Conservation (phyloP, 2,888 invertebrate genomes). For the Drosophila subquinaria region DNA sequence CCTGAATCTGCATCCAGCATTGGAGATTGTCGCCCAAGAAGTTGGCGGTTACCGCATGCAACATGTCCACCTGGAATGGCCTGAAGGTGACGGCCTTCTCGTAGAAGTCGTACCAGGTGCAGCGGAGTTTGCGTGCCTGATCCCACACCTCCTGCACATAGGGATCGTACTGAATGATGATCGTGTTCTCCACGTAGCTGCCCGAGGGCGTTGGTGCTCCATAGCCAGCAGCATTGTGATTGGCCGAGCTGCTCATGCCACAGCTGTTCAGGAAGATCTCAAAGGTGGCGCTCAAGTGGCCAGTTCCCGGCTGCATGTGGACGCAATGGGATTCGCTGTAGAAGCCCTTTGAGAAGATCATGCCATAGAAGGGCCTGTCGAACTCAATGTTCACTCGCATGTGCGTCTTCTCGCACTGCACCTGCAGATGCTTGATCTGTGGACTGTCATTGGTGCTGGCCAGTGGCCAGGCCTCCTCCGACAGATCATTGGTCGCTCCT, state of each 20-base stretch:
- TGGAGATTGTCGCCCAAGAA: conserved; percentile 97
- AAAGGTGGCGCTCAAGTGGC: conserved; percentile 95
- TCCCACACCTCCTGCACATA: conserved; percentile 98
- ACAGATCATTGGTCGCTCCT: conserved; percentile 86
- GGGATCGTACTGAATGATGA: conserved; percentile 97
- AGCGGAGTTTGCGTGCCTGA: conserved; percentile 94
- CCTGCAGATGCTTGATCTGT: conserved; percentile 96
- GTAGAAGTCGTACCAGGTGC: conserved; percentile 98
- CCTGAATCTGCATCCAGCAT: conserved; percentile 99
- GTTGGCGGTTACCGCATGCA: conserved; percentile 97
- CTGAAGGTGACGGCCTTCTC: conserved; percentile 97
- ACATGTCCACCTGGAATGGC: conserved; percentile 98
- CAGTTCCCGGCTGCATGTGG: conserved; percentile 95
- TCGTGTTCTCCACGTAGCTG: conserved; percentile 97
- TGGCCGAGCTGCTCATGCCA: conserved; percentile 97
- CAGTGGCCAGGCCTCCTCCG: conserved; percentile 95
- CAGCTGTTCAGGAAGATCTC: conserved; percentile 97
- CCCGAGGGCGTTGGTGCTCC: conserved; percentile 96
- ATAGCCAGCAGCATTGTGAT: conserved; percentile 93
- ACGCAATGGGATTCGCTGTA: conserved; percentile 96
- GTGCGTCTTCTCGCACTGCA: conserved; percentile 97
- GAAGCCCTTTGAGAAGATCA: conserved; percentile 98
- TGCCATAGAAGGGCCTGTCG: conserved; percentile 97
- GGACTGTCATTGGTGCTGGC: conserved; percentile 94
- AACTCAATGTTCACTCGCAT: conserved; percentile 98